Evolutionary conservation across 2,113 vertebrate species (phyloP), one percentile per base, ranked within the genome.

Genomic region (Anguilla japonica): DNA sequence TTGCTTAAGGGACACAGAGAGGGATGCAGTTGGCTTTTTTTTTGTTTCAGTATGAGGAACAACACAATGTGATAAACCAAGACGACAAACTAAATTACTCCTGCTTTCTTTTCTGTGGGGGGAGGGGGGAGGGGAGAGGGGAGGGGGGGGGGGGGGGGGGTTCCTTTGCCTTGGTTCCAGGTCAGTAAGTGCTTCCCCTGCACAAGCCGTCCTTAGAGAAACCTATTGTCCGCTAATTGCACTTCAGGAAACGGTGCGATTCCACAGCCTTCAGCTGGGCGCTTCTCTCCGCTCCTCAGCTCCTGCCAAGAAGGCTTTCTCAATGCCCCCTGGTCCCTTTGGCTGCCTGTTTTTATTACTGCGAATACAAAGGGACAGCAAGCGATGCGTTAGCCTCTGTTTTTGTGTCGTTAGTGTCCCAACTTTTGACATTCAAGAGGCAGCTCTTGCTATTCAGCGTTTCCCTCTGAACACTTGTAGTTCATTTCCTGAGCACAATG

Each of bases 171-270:
- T 1, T 26, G 39, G 34, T 20, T 57, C n/a, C 26, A 75, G 71
- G 71, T 34, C 71, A 75, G n/a, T 75, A 75, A 75, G n/a, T 75
- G 71, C n/a, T 75, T 67, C 71, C 71, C 71, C 71, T 29, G 71
- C n/a, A 34, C 71, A 75, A 75, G 71, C 71, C 29, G 26, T 75
- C 71, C 11, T 75, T n/a, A 75, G 71, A 75, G 71, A 34, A 75
- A 13, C 9, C 71, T 13, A 75, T 75, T 75, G 71, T 75, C 71
- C 34, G 71, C n/a, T 75, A 75, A 75, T 75, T 75, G n/a, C 71
- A 75, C n/a, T 75, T 75, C 71, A 75, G 71, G 71, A 75, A 75
- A 75, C 26, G 71, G 71, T 75, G n/a, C n/a, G n/a, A 75, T 75
- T 75, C 71, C 71, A 75, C 71, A 34, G 71, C 71, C 71, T 75